Conservation (phyloP, 30 jellyfish, hydroid and myxozoan species). For the Euphysa ruthae region DNA sequence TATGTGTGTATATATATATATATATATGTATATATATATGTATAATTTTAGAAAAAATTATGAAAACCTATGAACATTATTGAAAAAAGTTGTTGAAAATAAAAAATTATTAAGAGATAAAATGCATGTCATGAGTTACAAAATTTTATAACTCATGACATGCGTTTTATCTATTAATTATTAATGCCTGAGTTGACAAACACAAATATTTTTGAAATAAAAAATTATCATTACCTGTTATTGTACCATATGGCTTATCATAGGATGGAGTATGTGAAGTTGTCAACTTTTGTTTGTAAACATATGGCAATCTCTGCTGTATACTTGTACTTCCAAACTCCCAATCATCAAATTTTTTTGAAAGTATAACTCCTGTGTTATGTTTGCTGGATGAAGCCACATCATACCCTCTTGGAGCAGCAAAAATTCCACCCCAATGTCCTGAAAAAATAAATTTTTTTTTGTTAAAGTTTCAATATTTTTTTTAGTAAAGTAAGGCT, state of each 20-base stretch:
- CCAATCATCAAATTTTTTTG: constrained; percentile 67
- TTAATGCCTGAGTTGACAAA: no score
- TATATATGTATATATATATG: no score
- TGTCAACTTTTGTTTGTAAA: constrained; percentile 34
- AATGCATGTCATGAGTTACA: no score
- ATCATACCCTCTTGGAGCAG: constrained; percentile 56
- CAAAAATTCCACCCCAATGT: constrained; percentile 91
- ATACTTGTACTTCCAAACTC: constrained; percentile 12
- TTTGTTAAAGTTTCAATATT: background rate
- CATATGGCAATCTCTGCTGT: constrained; percentile 53
- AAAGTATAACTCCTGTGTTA: constrained; percentile 51
- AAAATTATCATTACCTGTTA: no score
- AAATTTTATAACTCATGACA: no score
- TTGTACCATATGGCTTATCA: constrained; percentile 39
- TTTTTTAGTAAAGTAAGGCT: background rate
- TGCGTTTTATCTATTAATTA: no score
- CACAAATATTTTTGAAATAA: no score
- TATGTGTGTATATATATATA: no score
- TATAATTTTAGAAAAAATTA: no score
- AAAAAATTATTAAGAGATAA: no score
- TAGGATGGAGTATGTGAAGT: constrained; percentile 10
- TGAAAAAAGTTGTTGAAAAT: no score
- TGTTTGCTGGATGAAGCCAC: constrained; percentile 32
- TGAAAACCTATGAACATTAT: no score
- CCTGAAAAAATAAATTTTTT: constrained; percentile 15